Evolutionary conservation across 2,113 vertebrate species (phyloP).

Genomic region (Pseudopodoces humilis): DNA sequence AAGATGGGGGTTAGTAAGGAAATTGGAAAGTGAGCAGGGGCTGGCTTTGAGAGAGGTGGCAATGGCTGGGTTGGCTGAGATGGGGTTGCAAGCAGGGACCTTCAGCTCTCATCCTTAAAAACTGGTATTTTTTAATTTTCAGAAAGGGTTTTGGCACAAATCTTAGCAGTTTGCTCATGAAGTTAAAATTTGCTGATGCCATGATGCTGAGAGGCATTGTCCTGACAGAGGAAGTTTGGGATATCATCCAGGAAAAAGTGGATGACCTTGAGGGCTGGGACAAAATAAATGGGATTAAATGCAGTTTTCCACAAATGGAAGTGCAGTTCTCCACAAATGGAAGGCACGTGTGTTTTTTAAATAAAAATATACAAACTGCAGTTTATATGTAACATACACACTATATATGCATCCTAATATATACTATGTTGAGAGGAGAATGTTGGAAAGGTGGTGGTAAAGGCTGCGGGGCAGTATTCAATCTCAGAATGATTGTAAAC

Average conservation of each 20-base stretch:
- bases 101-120: not conserved
- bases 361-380: not conserved
- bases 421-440: not conserved
- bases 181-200: conserved; percentile 55
- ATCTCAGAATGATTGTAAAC: not conserved
- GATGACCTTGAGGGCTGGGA: conserved; percentile 47
- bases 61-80: not conserved
- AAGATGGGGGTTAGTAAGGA: not conserved
- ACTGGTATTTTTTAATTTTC: conserved; percentile 29
- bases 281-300: not conserved
- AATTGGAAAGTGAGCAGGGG: not conserved
- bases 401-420: not conserved
- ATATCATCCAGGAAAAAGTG: conserved; percentile 45
- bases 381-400: not conserved
- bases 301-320: conserved; percentile 7
- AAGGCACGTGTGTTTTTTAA: not conserved
- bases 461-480: not conserved
- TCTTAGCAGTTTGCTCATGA: not conserved
- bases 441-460: not conserved
- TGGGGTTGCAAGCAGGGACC: not conserved
- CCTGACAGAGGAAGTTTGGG: conserved; percentile 34
- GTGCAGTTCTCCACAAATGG: not conserved
- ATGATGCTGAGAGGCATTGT: conserved; percentile 41
- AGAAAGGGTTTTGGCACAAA: conserved; percentile 27
- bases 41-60: not conserved